Percentiles rank a stretch among this genome's conserved stretches.
Evolutionary conservation across 2,113 vertebrate species (phyloP).

Genomic region (Orientallactaga bullata): DNA sequence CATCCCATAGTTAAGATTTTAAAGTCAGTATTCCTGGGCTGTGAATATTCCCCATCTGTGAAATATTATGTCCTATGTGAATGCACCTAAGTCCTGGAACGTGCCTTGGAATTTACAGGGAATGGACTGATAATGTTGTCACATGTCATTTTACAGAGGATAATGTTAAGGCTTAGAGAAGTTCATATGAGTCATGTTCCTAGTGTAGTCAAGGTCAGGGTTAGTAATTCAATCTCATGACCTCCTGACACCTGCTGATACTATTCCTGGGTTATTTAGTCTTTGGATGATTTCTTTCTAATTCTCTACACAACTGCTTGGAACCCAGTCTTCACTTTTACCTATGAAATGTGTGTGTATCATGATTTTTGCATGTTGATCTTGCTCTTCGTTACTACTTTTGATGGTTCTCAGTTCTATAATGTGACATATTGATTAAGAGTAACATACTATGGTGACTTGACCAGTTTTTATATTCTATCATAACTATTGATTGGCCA

Average conservation of each 20-base stretch:
- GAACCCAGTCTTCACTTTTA: neutral
- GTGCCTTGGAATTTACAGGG: neutral
- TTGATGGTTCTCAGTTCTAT: neutral
- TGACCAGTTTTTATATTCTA: neutral
- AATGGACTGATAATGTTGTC: neutral
- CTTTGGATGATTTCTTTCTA: neutral
- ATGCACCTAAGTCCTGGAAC: neutral
- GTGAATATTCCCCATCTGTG: neutral
- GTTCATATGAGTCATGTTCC: neutral
- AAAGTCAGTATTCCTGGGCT: neutral
- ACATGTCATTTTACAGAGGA: neutral
- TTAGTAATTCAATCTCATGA: neutral
- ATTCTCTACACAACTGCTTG: neutral
- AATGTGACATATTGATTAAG: neutral
- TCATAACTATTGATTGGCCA: neutral
- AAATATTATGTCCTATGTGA: neutral
- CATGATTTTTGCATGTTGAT: neutral
- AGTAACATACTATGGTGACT: neutral
- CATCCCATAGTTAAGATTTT: neutral
- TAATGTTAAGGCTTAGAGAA: neutral
- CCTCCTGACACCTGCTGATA: neutral
- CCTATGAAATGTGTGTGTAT: neutral
- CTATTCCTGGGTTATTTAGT: neutral
- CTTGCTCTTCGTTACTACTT: neutral
- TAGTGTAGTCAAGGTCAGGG: neutral